Conservation (phyloP, 2,113 vertebrate genomes). For the Gnathonemus echidnorhynchus region DNA sequence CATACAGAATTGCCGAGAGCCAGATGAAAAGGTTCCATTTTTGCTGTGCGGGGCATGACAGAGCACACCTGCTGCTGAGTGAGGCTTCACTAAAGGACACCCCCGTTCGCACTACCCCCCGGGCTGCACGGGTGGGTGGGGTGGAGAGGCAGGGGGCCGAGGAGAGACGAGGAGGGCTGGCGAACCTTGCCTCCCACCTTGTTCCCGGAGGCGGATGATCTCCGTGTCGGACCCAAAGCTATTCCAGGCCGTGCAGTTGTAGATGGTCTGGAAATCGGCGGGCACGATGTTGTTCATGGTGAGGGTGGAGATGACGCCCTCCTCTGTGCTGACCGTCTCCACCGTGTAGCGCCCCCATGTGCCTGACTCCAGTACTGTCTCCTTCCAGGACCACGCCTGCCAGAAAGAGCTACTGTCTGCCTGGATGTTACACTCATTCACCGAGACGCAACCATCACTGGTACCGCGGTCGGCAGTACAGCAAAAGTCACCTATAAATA, state of each 20-base stretch:
- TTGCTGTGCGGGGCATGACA: background rate
- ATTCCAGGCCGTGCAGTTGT: constrained; percentile 99
- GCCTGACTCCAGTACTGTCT: constrained; percentile 93
- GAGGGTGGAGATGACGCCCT: constrained; percentile 91
- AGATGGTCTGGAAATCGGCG: constrained; percentile 97
- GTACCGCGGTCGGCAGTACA: too few species aligned
- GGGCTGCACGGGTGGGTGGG: background rate
- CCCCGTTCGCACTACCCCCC: background rate
- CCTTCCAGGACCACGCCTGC: constrained; percentile 99
- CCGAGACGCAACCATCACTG: background rate
- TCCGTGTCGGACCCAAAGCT: constrained; percentile 97
- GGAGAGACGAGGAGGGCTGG: constrained; percentile 54
- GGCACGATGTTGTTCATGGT: constrained; percentile 97
- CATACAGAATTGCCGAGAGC: background rate
- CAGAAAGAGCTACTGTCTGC: background rate
- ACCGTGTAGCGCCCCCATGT: constrained; percentile 94
- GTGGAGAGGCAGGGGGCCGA: too few species aligned
- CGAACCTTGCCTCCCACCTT: constrained; percentile 87
- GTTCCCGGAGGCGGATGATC: constrained; percentile 97
- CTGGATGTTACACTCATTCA: background rate
- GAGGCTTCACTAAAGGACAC: background rate
- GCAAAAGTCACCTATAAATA: background rate
- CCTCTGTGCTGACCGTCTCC: constrained; percentile 91
- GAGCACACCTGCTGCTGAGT: background rate
- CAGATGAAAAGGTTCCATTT: background rate